These are phyloP conservation scores for Rhopalosiphum maidis DNA, from an alignment of 1,140 invertebrate species.

Conservation along the genomic window DNA sequence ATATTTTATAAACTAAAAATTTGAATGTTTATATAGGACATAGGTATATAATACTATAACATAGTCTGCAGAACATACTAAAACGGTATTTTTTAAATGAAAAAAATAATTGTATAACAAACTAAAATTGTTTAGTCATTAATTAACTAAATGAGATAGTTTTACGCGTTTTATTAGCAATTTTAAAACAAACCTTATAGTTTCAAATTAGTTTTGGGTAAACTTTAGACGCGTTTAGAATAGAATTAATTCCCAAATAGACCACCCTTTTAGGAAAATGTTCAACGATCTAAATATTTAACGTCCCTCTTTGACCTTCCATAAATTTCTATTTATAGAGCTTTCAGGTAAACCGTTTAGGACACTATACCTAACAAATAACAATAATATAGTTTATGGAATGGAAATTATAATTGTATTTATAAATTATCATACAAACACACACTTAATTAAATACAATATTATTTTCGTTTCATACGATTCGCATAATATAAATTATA, in stretches of 20 bases:
- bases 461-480: not conserved
- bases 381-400: not conserved
- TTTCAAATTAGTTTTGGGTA: conserved; percentile 43
- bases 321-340: not conserved
- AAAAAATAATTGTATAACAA: not conserved
- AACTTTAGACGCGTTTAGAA: conserved; percentile 39
- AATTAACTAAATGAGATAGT: not conserved
- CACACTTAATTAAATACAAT: not conserved
- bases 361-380: not conserved
- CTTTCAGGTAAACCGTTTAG: not conserved
- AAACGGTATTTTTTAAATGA: not conserved
- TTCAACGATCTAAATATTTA: conserved; percentile 40
- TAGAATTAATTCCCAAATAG: conserved; percentile 37
- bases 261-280: conserved; percentile 12
- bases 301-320: not conserved
- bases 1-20: not conserved
- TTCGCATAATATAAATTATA: not conserved
- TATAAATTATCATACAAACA: not conserved
- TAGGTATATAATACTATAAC: not conserved
- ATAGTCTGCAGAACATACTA: not conserved
- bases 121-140: not conserved
- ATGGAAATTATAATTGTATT: not conserved
- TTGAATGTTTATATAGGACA: not conserved
- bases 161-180: conserved; percentile 23
- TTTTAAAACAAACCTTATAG: conserved; percentile 34